Percentiles rank a stretch among this genome's conserved stretches.
Conservation (phyloP, 2,888 invertebrate species). For the Podotricha telesiphe region DNA sequence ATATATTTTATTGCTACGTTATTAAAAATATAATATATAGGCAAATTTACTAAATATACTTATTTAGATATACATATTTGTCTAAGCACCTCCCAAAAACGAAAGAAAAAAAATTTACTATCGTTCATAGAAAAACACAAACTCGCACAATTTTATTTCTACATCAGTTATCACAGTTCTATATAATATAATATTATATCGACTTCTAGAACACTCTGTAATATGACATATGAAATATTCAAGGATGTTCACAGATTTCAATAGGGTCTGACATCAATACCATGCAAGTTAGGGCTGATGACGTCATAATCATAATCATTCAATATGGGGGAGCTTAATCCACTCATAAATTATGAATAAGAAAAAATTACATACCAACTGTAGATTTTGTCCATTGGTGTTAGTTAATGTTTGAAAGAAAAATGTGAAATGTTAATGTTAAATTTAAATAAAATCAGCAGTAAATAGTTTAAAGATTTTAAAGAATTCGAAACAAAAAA, state of each 20-base stretch:
- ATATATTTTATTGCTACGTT: background rate
- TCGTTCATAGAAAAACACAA: conserved; percentile 30
- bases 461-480: conserved; percentile 1
- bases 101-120: conserved; percentile 34
- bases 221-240: conserved; percentile 10
- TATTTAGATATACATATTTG: conserved; percentile 32
- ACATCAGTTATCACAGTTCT: conserved; percentile 13
- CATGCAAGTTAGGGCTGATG: conserved; percentile 55
- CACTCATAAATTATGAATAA: conserved; percentile 51
- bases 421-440: conserved; percentile 64
- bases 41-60: background rate
- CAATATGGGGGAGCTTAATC: conserved; percentile 56
- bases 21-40: background rate
- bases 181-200: conserved; percentile 13
- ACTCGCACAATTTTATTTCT: conserved; percentile 29
- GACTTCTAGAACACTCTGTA: conserved; percentile 19
- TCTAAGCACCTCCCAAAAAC: conserved; percentile 54
- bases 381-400: conserved; percentile 72
- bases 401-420: conserved; percentile 72
- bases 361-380: conserved; percentile 77
- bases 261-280: conserved; percentile 44
- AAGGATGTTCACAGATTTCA: conserved; percentile 36
- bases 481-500: background rate
- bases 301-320: conserved; percentile 30
- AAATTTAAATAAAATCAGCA: conserved; percentile 18